phyloP scores from a whole-genome alignment of 35 echinoderm and acorn worm genomes.

The Lytechinus variegatus region DNA sequence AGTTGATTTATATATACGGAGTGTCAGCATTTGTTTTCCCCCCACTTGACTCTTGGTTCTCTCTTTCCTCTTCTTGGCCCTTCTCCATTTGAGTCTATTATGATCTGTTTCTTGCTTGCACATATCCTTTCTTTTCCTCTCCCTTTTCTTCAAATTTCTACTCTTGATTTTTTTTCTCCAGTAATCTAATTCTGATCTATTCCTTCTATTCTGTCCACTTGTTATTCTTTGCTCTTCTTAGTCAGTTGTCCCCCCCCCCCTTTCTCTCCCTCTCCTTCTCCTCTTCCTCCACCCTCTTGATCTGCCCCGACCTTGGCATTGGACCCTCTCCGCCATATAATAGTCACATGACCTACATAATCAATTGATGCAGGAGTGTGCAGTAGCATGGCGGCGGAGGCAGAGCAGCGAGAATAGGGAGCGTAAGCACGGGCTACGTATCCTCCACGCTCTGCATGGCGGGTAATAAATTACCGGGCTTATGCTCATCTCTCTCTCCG shows the following conservation, averaged over 20 bases:
- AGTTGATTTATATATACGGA: no score
- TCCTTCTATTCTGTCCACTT: background rate
- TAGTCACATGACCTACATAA: constrained; percentile 52
- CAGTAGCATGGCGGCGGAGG: background rate
- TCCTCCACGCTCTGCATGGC: constrained; percentile 10
- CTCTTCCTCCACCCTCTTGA: background rate
- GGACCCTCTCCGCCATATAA: constrained; percentile 19
- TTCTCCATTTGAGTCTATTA: background rate
- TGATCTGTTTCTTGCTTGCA: background rate
- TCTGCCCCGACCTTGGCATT: constrained; percentile 48
- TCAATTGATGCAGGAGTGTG: constrained; percentile 50
- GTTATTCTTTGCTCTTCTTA: no score
- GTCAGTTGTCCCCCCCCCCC: background rate
- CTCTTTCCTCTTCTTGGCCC: background rate
- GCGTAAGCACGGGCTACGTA: background rate
- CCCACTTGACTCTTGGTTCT: background rate
- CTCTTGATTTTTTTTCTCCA: background rate
- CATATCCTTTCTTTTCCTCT: background rate
- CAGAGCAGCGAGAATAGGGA: background rate
- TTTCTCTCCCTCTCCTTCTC: background rate
- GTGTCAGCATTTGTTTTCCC: background rate
- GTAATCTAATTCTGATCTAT: background rate
- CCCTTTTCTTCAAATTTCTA: background rate
- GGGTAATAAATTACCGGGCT: constrained; percentile 43
- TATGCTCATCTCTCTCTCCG: constrained; percentile 16